Base-by-base conservation (phyloP, 2,797 vertebrate genomes). In the Leuciscus waleckii region DNA sequence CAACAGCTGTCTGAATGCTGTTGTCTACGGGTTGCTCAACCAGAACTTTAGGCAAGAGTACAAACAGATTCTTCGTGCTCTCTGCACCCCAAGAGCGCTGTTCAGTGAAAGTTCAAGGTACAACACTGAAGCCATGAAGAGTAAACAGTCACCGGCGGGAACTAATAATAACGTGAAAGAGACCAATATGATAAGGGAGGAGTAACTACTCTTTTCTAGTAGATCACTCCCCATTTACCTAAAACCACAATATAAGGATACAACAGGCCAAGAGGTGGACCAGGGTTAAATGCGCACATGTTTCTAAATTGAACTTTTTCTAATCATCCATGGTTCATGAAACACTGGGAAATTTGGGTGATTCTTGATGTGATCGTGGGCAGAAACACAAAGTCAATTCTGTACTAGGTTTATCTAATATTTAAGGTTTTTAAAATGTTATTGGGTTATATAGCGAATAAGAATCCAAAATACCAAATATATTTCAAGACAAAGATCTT, bases 1-100 rank as follows among this genome's bases (percentile, higher is more conserved):
- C 63, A 90, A 90, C 84, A 90, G 89, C 84, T 90, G 89, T 43
- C 82, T 90, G 41, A 90, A 90, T 35, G 89, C 89, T 7, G 87
- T 84, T 0, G 78, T 90, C 23, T 90, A 88, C 0, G 89, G 89
- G 13, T 54, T 90, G 2, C 86, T 90, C 19, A 90, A 90, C 69
- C 89, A 88, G 75, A 90, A 90, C 78, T 90, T 90, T 65, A 85
- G 87, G 4, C 84, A 87, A 2, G 89, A 90, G 56, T 90, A 90
- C 82, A 88, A 90, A 63, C 86, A 61, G 69, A 88, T 88, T 76
- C 68, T 90, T 5, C 79, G 74, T 23, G 65, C 86, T 16, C 86
- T 90, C 37, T 90, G 86, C 32, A 68, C 86, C 3, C 86, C 79
- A 0, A 71, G 87, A 54, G 67, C 69, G 0, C 82, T 87, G 32